Evolutionary conservation across 2,888 invertebrate species (phyloP), one percentile per base, ranked within the genome.

Genomic region (Microplitis manilae): DNA sequence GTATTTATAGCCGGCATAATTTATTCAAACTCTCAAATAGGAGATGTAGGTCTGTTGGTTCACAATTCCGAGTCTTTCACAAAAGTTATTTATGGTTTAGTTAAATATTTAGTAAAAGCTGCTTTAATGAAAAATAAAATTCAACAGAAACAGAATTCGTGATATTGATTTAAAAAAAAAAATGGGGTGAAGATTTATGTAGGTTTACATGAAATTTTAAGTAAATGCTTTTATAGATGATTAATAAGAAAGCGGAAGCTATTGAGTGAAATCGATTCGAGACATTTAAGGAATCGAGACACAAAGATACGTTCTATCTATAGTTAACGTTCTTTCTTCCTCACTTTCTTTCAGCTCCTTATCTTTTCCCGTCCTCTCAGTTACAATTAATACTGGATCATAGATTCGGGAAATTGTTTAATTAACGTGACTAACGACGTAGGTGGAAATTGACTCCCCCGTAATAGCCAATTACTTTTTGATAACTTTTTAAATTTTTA

Each of bases 381-480:
- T 13, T 50, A 8, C 8, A 50, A 2, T 50, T 50, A 5, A 50
- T 5, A 5, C 9, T 13, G 50, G 13, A 8, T 8, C 13, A 13
- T 50, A 8, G 50, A 50, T 50, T 13, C 30, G 30, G 30, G 59
- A 20, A 60, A 68, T 68, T 61, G 62, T 68, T 75, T 50, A 30
- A 68, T 75, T 39, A 60, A 68, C 62, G 70, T 39, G 69, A 30
- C 20, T 13, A 67, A 50, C 13, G 50, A 50, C 13, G 67, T 20
- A n/a, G n/a, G 9, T 60, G 30, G 71, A 30, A 71, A 71, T 60
- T 71, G 39, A 71, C 30, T 60, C 39, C 15, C 15, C 71, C 30
- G 71, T 71, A 71, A 71, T 71, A 60, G 71, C 60, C 71, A 71
- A 71, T 71, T 30, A 71, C 39, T 71, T 59, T 38, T 61, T 30